These are phyloP conservation scores for Cactoblastis cactorum DNA, from an alignment of 2,888 invertebrate genomes.

Conservation along the genomic window DNA sequence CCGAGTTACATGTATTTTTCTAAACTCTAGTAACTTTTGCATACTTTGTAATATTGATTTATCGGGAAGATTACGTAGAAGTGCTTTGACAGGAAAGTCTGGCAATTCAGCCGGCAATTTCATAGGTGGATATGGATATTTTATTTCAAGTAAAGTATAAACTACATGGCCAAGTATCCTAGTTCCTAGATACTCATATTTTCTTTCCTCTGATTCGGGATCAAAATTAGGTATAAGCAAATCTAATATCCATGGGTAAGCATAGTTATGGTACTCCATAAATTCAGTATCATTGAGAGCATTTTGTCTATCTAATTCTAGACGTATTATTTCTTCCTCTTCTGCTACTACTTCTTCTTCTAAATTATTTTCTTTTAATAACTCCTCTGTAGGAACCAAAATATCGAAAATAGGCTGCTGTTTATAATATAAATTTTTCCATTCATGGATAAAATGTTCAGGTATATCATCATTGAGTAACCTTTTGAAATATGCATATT, in stretches of 20 bases:
- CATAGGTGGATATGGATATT: constrained; percentile 63
- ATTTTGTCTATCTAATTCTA: constrained; percentile 75
- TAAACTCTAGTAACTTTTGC: constrained; percentile 55
- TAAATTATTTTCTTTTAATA: constrained; percentile 44
- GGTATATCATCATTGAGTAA: constrained; percentile 65
- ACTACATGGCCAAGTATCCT: constrained; percentile 74
- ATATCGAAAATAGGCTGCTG: constrained; percentile 76
- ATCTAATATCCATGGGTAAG: constrained; percentile 75
- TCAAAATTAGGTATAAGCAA: constrained; percentile 62
- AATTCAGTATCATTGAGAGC: constrained; percentile 77
- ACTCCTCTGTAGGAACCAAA: constrained; percentile 57
- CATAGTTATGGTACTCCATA: constrained; percentile 73
- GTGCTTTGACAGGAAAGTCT: constrained; percentile 49
- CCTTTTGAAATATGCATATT: constrained; percentile 69
- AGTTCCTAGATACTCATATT: constrained; percentile 61
- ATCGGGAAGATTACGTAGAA: constrained; percentile 67
- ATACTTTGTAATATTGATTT: constrained; percentile 55
- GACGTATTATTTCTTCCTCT: constrained; percentile 60
- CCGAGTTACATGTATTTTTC: constrained; percentile 62
- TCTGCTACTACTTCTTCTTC: constrained; percentile 45
- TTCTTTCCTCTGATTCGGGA: constrained; percentile 60
- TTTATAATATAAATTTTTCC: constrained; percentile 77
- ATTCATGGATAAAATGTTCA: constrained; percentile 69
- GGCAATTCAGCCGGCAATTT: constrained; percentile 56
- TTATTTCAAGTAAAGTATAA: constrained; percentile 69